Conservation (phyloP, 1,140 invertebrate species). For the Pseudomyrmex flavicornis region DNA sequence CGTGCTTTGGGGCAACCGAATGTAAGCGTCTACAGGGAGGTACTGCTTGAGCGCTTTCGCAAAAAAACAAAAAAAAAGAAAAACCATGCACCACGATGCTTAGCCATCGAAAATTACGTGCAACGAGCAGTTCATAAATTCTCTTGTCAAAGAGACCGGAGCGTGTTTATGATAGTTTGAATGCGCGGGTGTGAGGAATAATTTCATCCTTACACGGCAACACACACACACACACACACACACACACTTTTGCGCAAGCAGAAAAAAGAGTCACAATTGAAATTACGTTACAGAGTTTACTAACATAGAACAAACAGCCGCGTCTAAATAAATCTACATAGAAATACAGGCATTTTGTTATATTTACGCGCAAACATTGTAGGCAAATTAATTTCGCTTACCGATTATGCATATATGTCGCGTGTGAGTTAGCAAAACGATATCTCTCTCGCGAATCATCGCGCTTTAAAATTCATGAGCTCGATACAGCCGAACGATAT, state of each 20-base stretch:
- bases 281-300: neutral
- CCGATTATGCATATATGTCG: constrained; percentile 13
- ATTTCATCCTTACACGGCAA: constrained; percentile 9
- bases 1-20: constrained; percentile 8
- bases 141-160: constrained; percentile 25
- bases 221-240: too few relatives aligned
- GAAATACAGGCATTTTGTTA: neutral
- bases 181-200: constrained; percentile 4
- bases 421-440: constrained; percentile 39
- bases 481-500: constrained; percentile 19
- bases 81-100: constrained; percentile 36
- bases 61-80: constrained; percentile 22
- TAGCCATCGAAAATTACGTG: constrained; percentile 29
- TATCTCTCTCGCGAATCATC: constrained; percentile 54
- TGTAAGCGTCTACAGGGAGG: neutral
- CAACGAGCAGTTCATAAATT: constrained; percentile 42
- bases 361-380: constrained; percentile 27
- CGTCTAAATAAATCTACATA: neutral
- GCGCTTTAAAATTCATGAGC: constrained; percentile 59
- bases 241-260: neutral
- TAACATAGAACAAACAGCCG: neutral
- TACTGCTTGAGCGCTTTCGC: neutral
- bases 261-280: neutral
- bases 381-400: constrained; percentile 37
- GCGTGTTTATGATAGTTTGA: constrained; percentile 45